These are phyloP conservation scores for Drosophila diplacantha DNA, from an alignment of 2,888 invertebrate species.

Conservation along the genomic window DNA sequence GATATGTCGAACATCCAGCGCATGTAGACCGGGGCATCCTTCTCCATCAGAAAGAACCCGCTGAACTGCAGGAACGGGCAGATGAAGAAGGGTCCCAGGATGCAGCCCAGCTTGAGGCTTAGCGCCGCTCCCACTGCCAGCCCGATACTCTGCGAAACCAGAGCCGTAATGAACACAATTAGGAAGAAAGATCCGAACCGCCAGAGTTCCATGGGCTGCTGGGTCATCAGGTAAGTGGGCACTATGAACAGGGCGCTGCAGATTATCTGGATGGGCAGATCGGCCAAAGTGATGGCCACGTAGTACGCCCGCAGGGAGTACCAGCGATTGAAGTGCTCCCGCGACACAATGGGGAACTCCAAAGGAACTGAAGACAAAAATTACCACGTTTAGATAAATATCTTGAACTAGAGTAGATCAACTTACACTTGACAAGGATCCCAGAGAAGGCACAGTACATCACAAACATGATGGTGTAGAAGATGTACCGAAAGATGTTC, in stretches of 20 bases:
- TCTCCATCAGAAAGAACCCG: conserved; percentile 92
- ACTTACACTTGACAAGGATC: conserved; percentile 93
- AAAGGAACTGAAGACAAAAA: conserved; percentile 83
- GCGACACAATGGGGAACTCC: conserved; percentile 87
- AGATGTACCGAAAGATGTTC: conserved; percentile 92
- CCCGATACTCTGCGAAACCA: conserved; percentile 92
- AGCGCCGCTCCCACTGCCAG: conserved; percentile 90
- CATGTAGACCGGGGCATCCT: conserved; percentile 87
- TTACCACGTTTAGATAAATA: background rate
- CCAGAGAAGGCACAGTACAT: conserved; percentile 97
- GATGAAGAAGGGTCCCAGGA: conserved; percentile 91
- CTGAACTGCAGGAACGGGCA: conserved; percentile 94
- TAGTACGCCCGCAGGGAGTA: conserved; percentile 91
- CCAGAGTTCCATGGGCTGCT: conserved; percentile 87
- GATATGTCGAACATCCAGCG: conserved; percentile 93
- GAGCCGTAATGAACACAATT: conserved; percentile 86
- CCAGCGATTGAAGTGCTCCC: conserved; percentile 94
- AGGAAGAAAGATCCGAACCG: conserved; percentile 85
- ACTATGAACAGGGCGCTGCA: conserved; percentile 86
- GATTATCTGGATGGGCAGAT: conserved; percentile 88
- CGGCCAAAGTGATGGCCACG: conserved; percentile 86
- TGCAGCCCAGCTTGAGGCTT: conserved; percentile 90
- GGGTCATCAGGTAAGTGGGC: conserved; percentile 91
- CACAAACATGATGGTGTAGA: conserved; percentile 94
- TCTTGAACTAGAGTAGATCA: background rate